Base-by-base conservation (phyloP, 2,888 invertebrate genomes). In the Melanotus villosus region DNA sequence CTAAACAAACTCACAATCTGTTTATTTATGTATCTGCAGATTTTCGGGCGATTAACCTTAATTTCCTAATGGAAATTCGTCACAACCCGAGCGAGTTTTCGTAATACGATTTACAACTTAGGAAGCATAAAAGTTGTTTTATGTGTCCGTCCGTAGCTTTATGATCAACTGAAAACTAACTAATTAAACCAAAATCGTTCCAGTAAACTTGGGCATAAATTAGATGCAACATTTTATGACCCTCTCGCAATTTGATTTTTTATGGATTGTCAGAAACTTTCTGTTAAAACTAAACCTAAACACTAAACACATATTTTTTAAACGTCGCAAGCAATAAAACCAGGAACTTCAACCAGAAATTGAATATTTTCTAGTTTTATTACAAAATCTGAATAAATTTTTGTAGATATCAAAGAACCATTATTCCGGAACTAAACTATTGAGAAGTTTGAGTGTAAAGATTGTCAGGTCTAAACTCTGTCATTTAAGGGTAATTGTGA, bases 151-250 rank as follows among this genome's bases (percentile, higher is more conserved):
- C 18, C 7, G 52, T 16, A 52, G 32, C 32, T 52, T 52, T 52
- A 52, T 52, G 52, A 52, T 18, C 52, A 32, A 32, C 52, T 52
- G 52, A 52, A 52, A 52, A 23, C 32, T 32, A 47, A 47, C 47
- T 47, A 52, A 52, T 52, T 52, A 52, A 52, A 52, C 30, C 32
- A 52, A 52, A 52, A 52, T 32, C 32, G 52, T 32, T 19, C 32
- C 10, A 32, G 32, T 52, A 52, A 52, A 52, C 32, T 32, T 10
- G 52, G 16, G n/a, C n/a, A n/a, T n/a, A 32, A 52, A 52, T 52
- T 52, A 52, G 32, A 18, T 32, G 52, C 52, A 30, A 9, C 18
- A 52, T 52, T 32, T 50, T 32, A 2, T 1, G 21, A 10, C 47
- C 21, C n/a, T 23, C 1, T 9, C 18, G 45, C 45, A 45, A 45